Evolutionary conservation across 2,113 vertebrate genomes (phyloP).

Genomic region (Passer montanus): DNA sequence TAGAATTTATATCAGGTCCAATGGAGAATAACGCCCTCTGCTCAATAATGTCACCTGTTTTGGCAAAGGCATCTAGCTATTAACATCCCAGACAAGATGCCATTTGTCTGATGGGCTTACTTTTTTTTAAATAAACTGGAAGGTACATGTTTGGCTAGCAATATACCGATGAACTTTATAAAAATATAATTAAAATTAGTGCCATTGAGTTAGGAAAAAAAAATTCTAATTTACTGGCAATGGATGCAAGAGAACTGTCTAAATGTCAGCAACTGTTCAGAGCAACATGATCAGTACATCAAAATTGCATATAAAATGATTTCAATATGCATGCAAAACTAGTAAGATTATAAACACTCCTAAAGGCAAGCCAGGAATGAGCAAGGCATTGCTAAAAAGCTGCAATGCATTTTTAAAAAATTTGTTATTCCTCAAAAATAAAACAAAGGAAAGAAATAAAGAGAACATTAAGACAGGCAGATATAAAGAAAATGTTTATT

Average conservation of each 20-base stretch:
- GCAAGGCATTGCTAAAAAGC: neutral
- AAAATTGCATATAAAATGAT: neutral
- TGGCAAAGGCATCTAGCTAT: neutral
- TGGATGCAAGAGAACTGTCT: neutral
- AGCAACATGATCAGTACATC: neutral
- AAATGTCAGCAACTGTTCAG: constrained; percentile 20
- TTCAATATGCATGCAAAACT: neutral
- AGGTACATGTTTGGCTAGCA: neutral
- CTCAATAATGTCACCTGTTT: neutral
- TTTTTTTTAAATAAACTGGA: neutral
- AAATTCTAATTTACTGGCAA: neutral
- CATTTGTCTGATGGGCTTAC: neutral
- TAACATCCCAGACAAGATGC: neutral
- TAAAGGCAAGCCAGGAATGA: neutral
- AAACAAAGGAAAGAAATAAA: neutral
- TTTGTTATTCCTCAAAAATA: neutral
- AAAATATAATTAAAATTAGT: neutral
- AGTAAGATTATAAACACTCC: neutral
- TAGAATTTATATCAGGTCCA: neutral
- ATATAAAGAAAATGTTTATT: neutral
- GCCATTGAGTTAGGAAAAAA: neutral
- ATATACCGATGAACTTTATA: neutral
- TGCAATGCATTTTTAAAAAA: neutral
- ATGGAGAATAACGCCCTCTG: neutral
- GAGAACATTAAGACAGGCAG: neutral